Conservation (phyloP, 2,797 vertebrate species). For the Glyptemys insculpta region DNA sequence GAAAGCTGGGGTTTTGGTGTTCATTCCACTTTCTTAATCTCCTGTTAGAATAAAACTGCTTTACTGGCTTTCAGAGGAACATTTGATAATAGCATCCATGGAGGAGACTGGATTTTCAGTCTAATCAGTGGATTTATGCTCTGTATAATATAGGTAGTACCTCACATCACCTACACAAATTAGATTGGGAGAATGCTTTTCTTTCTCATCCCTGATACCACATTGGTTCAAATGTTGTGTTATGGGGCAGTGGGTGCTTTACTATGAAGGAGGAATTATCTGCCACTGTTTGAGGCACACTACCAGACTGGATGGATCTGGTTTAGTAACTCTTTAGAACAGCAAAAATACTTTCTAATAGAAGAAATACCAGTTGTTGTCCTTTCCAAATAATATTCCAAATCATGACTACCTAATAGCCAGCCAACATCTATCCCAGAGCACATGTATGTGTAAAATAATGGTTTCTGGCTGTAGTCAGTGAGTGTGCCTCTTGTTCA, state of each 20-base stretch:
- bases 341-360: not conserved
- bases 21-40: slow-evolving; percentile 16
- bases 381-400: not conserved
- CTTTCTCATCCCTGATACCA: not conserved
- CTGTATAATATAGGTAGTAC: not conserved
- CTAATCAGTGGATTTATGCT: not conserved
- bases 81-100: not conserved
- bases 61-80: not conserved
- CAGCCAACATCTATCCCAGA: not conserved
- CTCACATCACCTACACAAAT: not conserved
- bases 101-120: not conserved
- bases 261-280: not conserved
- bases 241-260: not conserved
- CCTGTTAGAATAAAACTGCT: not conserved
- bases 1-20: not conserved
- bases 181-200: not conserved
- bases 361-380: not conserved
- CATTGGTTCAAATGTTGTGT: not conserved
- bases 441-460: not conserved
- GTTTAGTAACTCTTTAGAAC: not conserved
- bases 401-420: not conserved
- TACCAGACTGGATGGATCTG: not conserved
- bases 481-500: not conserved
- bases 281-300: not conserved
- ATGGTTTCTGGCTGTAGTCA: not conserved